Conservation (phyloP, 1,140 invertebrate genomes). For the Limonius californicus region DNA sequence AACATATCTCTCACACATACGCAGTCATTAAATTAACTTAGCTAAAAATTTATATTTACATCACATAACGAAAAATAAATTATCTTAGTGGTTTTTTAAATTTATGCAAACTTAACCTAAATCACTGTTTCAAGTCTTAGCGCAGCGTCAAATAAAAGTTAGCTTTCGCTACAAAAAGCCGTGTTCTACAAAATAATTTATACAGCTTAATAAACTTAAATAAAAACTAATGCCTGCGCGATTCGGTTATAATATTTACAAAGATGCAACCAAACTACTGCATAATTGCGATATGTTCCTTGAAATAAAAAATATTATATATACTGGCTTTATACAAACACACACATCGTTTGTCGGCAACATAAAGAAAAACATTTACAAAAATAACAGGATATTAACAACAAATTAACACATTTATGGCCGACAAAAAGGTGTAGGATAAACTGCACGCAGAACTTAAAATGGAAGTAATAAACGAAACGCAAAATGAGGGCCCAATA, state of each 20-base stretch:
- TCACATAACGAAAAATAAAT: slow-evolving; percentile 39
- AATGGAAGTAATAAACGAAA: slow-evolving; percentile 25
- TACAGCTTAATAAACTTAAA: slow-evolving; percentile 23
- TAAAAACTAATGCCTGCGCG: slow-evolving; percentile 29
- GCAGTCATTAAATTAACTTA: slow-evolving; percentile 25
- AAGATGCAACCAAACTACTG: slow-evolving; percentile 40
- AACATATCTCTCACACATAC: slow-evolving; percentile 35
- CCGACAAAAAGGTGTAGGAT: slow-evolving; percentile 23
- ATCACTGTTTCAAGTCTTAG: slow-evolving; percentile 45
- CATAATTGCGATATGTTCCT: slow-evolving; percentile 28
- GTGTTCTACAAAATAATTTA: slow-evolving; percentile 12
- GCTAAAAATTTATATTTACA: slow-evolving; percentile 40
- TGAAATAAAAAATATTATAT: slow-evolving; percentile 23
- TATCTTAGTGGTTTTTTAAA: slow-evolving; percentile 28
- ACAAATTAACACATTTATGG: slow-evolving; percentile 6
- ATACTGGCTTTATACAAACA: slow-evolving; percentile 38
- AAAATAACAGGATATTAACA: slow-evolving; percentile 12
- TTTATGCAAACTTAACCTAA: slow-evolving; percentile 41
- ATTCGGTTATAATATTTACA: slow-evolving; percentile 36
- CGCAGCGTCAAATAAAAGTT: slow-evolving; percentile 3
- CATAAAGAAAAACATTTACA: slow-evolving; percentile 11
- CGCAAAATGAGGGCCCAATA: slow-evolving; percentile 28
- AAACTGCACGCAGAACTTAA: slow-evolving; percentile 30
- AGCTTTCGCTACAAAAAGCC: slow-evolving; percentile 13
- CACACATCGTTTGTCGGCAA: slow-evolving; percentile 8